Percentiles rank a stretch among this genome's conserved stretches.
These are phyloP conservation scores for Paralichthys olivaceus DNA, from an alignment of 2,113 vertebrate genomes.

Conservation along the genomic window DNA sequence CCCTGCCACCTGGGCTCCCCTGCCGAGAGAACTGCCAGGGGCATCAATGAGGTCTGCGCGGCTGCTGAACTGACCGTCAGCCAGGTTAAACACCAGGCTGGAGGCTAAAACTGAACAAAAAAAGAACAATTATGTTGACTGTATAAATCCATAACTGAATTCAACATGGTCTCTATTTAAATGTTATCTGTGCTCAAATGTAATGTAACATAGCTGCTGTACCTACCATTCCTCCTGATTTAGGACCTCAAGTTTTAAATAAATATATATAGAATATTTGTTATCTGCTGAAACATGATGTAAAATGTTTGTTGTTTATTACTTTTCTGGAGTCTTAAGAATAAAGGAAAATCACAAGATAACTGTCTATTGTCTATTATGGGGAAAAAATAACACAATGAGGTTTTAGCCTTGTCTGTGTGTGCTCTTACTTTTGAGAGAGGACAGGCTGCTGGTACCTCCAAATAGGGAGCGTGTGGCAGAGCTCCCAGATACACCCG, in stretches of 20 bases:
- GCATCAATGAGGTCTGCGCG: slow-evolving; percentile 96
- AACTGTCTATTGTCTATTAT: background rate
- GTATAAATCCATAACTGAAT: background rate
- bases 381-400: background rate
- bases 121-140: slow-evolving; percentile 9
- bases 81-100: slow-evolving; percentile 93
- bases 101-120: slow-evolving; percentile 89
- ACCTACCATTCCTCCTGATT: background rate
- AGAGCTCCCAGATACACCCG: slow-evolving; percentile 95
- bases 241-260: background rate
- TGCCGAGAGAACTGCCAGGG: slow-evolving; percentile 94
- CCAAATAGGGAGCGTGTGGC: slow-evolving; percentile 97
- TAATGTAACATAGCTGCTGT: background rate
- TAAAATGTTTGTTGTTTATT: background rate
- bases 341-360: too few relatives aligned
- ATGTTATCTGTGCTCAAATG: background rate
- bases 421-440: slow-evolving; percentile 91
- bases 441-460: slow-evolving; percentile 94
- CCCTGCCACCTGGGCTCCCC: slow-evolving; percentile 96
- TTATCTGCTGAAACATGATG: background rate
- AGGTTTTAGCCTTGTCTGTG: background rate
- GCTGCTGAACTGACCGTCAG: slow-evolving; percentile 95
- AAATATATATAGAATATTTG: background rate
- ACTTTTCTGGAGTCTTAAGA: background rate
- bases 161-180: background rate